These are phyloP conservation scores for Cynodonichthys magdalenae DNA, from an alignment of 2,797 vertebrate genomes.

Conservation along the genomic window DNA sequence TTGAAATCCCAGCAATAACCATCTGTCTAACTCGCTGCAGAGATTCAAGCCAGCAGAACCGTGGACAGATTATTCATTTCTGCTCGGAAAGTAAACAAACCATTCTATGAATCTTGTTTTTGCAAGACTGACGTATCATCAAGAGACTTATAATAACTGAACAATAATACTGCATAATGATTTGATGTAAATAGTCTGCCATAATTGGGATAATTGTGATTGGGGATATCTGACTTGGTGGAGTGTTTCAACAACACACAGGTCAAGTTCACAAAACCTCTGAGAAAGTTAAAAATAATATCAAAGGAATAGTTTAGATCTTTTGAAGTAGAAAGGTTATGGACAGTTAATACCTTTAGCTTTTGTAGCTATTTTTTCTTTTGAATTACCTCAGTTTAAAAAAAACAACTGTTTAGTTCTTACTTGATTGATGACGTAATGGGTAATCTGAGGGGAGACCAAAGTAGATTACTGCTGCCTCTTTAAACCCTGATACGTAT, in stretches of 20 bases:
- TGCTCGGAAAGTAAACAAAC: conserved; percentile 39
- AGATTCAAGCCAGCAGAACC: conserved; percentile 63
- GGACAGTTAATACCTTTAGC: too few relatives aligned
- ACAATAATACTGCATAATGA: conserved; percentile 75
- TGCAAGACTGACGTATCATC: conserved; percentile 29
- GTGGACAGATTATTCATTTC: conserved; percentile 62
- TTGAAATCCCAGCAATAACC: conserved; percentile 77
- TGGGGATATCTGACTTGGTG: conserved; percentile 41
- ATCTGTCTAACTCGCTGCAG: conserved; percentile 78
- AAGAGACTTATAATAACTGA: conserved; percentile 55
- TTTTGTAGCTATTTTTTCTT: too few relatives aligned
- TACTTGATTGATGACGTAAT: too few relatives aligned
- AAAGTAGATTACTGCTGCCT: too few relatives aligned
- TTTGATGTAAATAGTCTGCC: conserved; percentile 59
- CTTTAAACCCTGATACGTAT: too few relatives aligned
- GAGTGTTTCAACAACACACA: conserved; percentile 54
- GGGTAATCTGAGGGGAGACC: too few relatives aligned
- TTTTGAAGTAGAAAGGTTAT: too few relatives aligned
- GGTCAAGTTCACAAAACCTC: conserved; percentile 47
- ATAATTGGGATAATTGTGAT: conserved; percentile 52
- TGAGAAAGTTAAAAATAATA: conserved; percentile 27
- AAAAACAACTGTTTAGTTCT: too few relatives aligned
- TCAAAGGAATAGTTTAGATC: too few relatives aligned
- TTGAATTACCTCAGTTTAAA: too few relatives aligned
- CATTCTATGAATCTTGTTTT: conserved; percentile 47